Percentiles rank a stretch among this genome's conserved stretches.
These are phyloP conservation scores for Gouania willdenowi DNA, from an alignment of 2,797 vertebrate genomes.

Conservation along the genomic window DNA sequence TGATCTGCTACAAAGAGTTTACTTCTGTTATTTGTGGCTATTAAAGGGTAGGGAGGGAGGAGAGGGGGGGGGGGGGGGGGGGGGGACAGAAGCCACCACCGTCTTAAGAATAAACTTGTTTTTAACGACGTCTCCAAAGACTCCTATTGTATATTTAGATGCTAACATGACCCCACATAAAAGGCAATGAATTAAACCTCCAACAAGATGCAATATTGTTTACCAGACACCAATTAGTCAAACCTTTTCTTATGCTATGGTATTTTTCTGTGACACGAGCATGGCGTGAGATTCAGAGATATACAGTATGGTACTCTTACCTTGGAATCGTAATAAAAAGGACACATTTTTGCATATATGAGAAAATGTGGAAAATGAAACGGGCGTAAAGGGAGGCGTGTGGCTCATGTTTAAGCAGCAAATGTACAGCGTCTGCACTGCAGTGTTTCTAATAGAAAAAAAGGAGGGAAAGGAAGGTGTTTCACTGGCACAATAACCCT, in stretches of 20 bases:
- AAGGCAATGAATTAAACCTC: constrained; percentile 40
- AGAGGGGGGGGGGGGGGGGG: not conserved
- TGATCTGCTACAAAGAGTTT: constrained; percentile 80
- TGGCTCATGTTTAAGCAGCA: too few relatives aligned
- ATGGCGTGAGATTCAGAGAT: constrained; percentile 41
- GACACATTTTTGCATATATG: too few relatives aligned
- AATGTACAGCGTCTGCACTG: too few relatives aligned
- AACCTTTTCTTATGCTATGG: constrained; percentile 37
- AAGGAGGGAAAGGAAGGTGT: too few relatives aligned
- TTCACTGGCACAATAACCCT: too few relatives aligned
- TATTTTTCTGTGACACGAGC: constrained; percentile 48
- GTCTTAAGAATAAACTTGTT: not conserved
- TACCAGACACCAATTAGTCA: constrained; percentile 48
- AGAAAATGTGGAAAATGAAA: too few relatives aligned
- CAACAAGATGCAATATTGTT: constrained; percentile 31
- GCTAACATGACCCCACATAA: constrained; percentile 19
- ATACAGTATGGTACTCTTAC: too few relatives aligned
- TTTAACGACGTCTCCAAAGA: not conserved
- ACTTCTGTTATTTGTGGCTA: constrained; percentile 32
- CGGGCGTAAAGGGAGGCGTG: too few relatives aligned
- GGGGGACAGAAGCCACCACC: not conserved
- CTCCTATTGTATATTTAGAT: not conserved
- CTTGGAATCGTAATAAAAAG: too few relatives aligned
- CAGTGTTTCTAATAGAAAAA: too few relatives aligned
- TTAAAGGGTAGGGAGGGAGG: not conserved